A percentile compares a stretch with the other conserved stretches of the same genome.
These are phyloP conservation scores for Luscinia luscinia DNA, from an alignment of 2,797 vertebrate species.

Conservation along the genomic window DNA sequence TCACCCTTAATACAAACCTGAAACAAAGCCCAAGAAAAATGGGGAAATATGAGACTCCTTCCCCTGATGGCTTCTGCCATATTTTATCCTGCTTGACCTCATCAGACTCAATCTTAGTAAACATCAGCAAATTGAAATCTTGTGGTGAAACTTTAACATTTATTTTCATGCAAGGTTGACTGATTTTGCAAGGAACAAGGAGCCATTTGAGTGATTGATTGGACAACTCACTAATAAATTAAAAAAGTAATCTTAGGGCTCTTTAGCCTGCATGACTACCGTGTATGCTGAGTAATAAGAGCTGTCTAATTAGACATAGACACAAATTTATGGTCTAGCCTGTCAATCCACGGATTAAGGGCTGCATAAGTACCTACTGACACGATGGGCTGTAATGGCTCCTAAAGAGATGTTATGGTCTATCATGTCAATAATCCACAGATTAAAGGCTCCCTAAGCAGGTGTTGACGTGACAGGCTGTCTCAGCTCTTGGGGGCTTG, in stretches of 20 bases:
- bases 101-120: neutral
- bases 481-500: neutral
- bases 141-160: neutral
- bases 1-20: accelerated
- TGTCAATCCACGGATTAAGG: conserved; percentile 60
- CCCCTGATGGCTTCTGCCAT: neutral
- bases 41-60: neutral
- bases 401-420: conserved; percentile 55
- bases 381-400: conserved; percentile 48
- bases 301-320: conserved; percentile 41
- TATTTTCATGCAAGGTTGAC: neutral
- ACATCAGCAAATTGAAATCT: neutral
- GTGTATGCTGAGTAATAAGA: conserved; percentile 24
- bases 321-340: conserved; percentile 54
- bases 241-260: neutral
- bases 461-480: neutral
- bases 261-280: neutral
- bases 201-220: neutral
- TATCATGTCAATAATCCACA: conserved; percentile 59
- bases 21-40: neutral
- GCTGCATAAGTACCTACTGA: conserved; percentile 25
- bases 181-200: neutral
- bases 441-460: conserved; percentile 57
- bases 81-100: neutral
- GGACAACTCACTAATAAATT: neutral